Conservation (phyloP, 2,113 vertebrate species). For the Progne subis region DNA sequence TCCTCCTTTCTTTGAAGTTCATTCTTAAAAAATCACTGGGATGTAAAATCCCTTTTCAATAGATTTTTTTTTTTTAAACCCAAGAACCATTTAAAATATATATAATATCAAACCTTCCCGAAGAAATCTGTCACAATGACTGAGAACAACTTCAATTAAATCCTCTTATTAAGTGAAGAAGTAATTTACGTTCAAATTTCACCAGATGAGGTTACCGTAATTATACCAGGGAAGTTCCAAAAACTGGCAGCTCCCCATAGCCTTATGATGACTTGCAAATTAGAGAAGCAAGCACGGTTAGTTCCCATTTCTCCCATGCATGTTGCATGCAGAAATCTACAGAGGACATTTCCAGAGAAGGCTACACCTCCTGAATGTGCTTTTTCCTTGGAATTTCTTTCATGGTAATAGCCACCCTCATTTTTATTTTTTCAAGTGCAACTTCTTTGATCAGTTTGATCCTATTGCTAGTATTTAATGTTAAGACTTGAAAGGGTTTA, state of each 20-base stretch:
- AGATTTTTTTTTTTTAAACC: not conserved
- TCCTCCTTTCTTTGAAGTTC: conserved; percentile 35
- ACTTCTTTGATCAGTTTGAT: not conserved
- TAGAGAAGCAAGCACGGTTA: not conserved
- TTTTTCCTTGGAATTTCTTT: not conserved
- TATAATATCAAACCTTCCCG: not conserved
- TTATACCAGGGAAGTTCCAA: conserved; percentile 30
- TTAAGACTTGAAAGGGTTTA: conserved; percentile 27
- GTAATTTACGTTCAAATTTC: conserved; percentile 47
- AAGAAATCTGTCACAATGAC: not conserved
- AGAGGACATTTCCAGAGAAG: not conserved
- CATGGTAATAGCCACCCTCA: not conserved
- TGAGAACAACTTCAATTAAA: conserved; percentile 41
- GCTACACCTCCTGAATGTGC: not conserved
- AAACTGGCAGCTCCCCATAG: conserved; percentile 21
- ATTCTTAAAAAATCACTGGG: conserved; percentile 43
- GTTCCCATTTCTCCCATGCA: not conserved
- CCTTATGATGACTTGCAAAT: conserved; percentile 41
- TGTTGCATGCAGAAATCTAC: not conserved
- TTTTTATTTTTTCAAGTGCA: not conserved
- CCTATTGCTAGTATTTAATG: conserved; percentile 52
- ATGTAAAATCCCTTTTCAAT: conserved; percentile 1
- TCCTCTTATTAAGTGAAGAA: conserved; percentile 32
- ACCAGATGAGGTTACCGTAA: conserved; percentile 45
- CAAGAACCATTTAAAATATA: not conserved